Percentiles rank a stretch among this genome's conserved stretches.
phyloP scores from a whole-genome alignment of 2,888 invertebrate species.

The Amiota minor region DNA sequence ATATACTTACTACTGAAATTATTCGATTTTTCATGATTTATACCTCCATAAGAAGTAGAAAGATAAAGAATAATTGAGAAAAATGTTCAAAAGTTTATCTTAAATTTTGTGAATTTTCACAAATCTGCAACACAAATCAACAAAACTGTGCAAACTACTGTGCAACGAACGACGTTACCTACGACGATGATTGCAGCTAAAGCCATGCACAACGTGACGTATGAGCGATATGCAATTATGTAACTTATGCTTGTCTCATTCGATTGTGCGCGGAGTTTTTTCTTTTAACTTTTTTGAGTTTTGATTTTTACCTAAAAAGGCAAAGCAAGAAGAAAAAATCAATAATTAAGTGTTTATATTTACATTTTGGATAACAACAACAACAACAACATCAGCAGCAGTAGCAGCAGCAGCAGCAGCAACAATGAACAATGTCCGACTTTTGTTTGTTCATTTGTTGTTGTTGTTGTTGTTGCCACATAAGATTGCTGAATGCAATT shows the following conservation, averaged over 20 bases:
- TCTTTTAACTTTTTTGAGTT: conserved; percentile 7
- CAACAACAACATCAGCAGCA: conserved; percentile 35
- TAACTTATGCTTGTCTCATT: conserved; percentile 3
- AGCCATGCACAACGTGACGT: conserved; percentile 22
- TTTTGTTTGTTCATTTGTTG: conserved; percentile 44
- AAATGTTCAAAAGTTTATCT: too few species aligned
- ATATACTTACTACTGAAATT: too few species aligned
- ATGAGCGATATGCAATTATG: conserved; percentile 30
- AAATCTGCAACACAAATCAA: not conserved
- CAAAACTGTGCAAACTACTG: too few species aligned
- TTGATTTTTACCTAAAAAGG: conserved; percentile 51
- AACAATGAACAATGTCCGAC: conserved; percentile 48
- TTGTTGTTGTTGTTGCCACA: conserved; percentile 40
- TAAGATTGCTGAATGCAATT: conserved; percentile 25
- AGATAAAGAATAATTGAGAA: too few species aligned
- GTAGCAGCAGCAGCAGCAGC: conserved; percentile 38
- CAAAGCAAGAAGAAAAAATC: conserved; percentile 40
- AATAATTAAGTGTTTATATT: conserved; percentile 67
- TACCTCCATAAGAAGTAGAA: too few species aligned
- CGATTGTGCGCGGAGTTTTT: conserved; percentile 47
- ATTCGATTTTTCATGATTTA: too few species aligned
- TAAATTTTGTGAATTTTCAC: not conserved
- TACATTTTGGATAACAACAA: conserved; percentile 62
- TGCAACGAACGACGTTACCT: too few species aligned
- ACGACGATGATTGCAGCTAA: not conserved